Evolutionary conservation across 2,888 invertebrate species (phyloP).

Genomic region (Disparrhopalites patrizii): DNA sequence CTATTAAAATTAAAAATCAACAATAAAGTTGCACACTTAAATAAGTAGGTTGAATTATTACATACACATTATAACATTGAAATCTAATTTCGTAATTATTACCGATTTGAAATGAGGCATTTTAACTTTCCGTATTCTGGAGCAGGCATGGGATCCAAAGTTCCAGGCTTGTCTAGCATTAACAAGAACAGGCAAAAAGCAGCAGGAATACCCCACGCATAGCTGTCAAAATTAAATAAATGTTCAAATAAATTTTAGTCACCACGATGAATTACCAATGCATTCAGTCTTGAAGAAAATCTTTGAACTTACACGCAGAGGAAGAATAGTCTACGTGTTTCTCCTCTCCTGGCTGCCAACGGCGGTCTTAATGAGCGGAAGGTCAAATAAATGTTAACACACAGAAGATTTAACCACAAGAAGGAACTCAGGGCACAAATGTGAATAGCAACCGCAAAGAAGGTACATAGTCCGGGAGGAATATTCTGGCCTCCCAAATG

Average conservation of each 20-base stretch:
- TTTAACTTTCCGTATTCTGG: conserved; percentile 43
- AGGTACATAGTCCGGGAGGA: conserved; percentile 39
- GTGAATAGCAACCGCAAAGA: conserved; percentile 46
- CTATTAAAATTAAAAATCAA: conserved; percentile 28
- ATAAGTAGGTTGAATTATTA: not conserved
- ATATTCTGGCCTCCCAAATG: conserved; percentile 37
- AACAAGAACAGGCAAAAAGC: conserved; percentile 46
- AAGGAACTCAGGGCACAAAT: conserved; percentile 46
- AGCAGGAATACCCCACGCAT: conserved; percentile 47
- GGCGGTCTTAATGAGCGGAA: conserved; percentile 46
- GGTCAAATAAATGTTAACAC: conserved; percentile 47
- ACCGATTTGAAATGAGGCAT: conserved; percentile 47
- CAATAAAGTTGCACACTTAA: conserved; percentile 1
- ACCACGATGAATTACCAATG: not conserved
- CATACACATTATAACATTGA: not conserved
- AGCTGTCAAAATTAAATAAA: no score
- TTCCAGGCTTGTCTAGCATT: conserved; percentile 39
- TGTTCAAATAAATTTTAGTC: not conserved
- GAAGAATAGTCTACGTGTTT: conserved; percentile 44
- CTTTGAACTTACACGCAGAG: conserved; percentile 43
- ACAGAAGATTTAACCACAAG: conserved; percentile 47
- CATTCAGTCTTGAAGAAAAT: not conserved
- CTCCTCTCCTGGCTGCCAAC: conserved; percentile 41
- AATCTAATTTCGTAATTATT: conserved; percentile 1
- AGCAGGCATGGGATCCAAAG: conserved; percentile 44